Percentiles rank a stretch among this genome's conserved stretches.
These are phyloP conservation scores for Trochalopteron elliotii DNA, from an alignment of 2,113 vertebrate species.

Conservation along the genomic window DNA sequence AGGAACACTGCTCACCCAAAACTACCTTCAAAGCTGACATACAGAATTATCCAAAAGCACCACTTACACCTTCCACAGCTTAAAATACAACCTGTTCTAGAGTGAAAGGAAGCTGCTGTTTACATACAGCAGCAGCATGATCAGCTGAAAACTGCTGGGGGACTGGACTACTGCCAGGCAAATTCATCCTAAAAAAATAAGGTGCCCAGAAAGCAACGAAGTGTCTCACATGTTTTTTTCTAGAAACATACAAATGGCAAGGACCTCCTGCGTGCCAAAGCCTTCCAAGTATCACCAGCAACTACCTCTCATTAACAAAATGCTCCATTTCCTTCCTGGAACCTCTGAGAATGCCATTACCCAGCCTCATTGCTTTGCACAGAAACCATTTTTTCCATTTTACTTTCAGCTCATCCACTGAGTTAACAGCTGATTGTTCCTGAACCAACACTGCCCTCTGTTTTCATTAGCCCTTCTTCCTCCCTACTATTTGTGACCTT, in stretches of 20 bases:
- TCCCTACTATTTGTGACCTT: background rate
- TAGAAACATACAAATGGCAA: background rate
- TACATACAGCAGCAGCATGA: background rate
- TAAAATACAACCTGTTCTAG: background rate
- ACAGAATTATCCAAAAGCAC: background rate
- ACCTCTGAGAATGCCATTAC: background rate
- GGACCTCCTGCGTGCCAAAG: background rate
- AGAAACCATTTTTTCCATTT: background rate
- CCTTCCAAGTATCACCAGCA: background rate
- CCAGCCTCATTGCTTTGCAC: background rate
- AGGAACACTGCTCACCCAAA: background rate
- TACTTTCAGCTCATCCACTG: background rate
- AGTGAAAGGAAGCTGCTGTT: background rate
- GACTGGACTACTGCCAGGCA: background rate
- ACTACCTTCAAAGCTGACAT: background rate
- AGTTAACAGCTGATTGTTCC: background rate
- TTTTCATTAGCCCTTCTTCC: background rate
- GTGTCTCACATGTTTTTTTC: background rate
- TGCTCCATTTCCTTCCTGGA: background rate
- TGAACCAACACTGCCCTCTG: constrained; percentile 5
- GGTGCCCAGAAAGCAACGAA: background rate
- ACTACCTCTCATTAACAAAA: background rate
- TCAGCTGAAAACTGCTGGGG: background rate
- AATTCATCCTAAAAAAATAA: background rate
- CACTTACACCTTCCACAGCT: background rate